These are phyloP conservation scores for Siderastrea radians DNA, from an alignment of 92 coral and sea anemone species.

Conservation along the genomic window DNA sequence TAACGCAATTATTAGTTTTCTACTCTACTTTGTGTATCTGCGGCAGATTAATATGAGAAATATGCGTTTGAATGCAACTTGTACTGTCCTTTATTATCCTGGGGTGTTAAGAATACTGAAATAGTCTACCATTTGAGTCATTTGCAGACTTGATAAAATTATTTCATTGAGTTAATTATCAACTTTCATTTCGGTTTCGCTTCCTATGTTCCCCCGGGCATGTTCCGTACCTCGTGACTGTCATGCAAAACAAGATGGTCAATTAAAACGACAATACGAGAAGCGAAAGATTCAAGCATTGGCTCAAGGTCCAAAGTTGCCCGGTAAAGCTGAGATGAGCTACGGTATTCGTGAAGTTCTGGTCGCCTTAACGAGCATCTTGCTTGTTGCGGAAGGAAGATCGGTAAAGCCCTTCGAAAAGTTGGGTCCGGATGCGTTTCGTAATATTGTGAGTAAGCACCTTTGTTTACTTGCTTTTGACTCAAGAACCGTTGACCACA, in stretches of 20 bases:
- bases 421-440: constrained; percentile 53
- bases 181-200: too few relatives aligned
- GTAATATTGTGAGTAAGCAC: constrained; percentile 53
- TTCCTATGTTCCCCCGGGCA: not conserved
- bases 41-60: too few relatives aligned
- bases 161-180: too few relatives aligned
- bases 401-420: constrained; percentile 21
- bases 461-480: not conserved
- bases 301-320: not conserved
- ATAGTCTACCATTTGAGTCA: too few relatives aligned
- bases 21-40: not conserved
- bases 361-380: constrained; percentile 1
- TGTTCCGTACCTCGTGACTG: not conserved
- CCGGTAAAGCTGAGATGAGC: not conserved
- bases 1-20: not conserved
- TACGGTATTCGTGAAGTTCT: not conserved
- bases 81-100: too few relatives aligned
- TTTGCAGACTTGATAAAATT: too few relatives aligned
- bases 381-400: not conserved
- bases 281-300: not conserved
- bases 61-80: too few relatives aligned
- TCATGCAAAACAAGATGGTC: constrained; percentile 1
- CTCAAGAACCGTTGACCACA: too few relatives aligned
- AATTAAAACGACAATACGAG: not conserved
- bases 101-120: too few relatives aligned